These are phyloP conservation scores for Neuroterus valhalla DNA, from an alignment of 1,140 invertebrate genomes.

Conservation along the genomic window DNA sequence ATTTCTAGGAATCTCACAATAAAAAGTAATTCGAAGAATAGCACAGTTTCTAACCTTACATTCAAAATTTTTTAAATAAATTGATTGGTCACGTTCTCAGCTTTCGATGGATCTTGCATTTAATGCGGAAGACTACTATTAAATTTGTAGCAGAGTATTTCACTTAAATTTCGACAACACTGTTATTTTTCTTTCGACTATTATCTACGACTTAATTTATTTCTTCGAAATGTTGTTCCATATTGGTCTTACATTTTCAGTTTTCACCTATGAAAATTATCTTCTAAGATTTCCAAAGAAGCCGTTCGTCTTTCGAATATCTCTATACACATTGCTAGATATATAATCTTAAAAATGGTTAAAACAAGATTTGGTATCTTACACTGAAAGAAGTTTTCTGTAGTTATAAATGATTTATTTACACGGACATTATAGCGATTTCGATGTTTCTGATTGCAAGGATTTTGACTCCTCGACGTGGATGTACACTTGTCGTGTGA, in stretches of 20 bases:
- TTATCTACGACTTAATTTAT: not conserved
- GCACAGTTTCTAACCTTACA: not conserved
- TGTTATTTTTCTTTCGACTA: not conserved
- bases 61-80: not conserved
- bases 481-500: not conserved
- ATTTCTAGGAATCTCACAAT: conserved; percentile 4
- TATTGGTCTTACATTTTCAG: conserved; percentile 2
- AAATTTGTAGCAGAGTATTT: conserved; percentile 26
- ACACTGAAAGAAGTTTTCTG: conserved; percentile 12
- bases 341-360: conserved; percentile 14
- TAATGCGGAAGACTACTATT: conserved; percentile 1
- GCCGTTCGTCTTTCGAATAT: conserved; percentile 13
- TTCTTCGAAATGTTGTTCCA: not conserved
- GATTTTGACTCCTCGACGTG: not conserved
- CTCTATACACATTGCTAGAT: conserved; percentile 15
- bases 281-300: conserved; percentile 29
- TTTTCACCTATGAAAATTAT: not conserved
- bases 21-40: not conserved
- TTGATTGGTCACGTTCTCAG: conserved; percentile 28
- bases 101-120: conserved; percentile 24
- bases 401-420: conserved; percentile 15
- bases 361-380: conserved; percentile 20
- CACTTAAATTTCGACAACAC: conserved; percentile 1
- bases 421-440: conserved; percentile 30
- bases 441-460: conserved; percentile 21